Evolutionary conservation across 2,113 vertebrate species (phyloP).

Genomic region (Garra rufa): DNA sequence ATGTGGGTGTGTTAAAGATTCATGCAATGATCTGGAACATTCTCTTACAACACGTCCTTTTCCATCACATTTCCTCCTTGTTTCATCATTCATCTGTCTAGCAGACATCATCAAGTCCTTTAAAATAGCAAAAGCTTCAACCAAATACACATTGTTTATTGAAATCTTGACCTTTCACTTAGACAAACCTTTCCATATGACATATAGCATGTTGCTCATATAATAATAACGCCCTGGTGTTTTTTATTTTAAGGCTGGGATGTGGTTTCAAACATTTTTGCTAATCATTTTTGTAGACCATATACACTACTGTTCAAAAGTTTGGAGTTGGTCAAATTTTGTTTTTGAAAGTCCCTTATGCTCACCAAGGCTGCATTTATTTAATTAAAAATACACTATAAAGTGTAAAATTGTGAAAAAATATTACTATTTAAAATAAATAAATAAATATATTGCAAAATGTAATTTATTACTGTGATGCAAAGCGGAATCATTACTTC

Average conservation of each 20-base stretch:
- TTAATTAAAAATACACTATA: background rate
- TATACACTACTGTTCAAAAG: background rate
- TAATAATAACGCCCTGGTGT: slow-evolving; percentile 8
- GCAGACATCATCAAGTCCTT: background rate
- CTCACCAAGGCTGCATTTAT: background rate
- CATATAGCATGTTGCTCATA: background rate
- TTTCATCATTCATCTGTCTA: background rate
- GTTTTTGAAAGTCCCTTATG: background rate
- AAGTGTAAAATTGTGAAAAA: background rate
- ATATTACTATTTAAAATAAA: background rate
- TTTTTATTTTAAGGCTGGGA: background rate
- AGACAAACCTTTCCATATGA: slow-evolving; percentile 11
- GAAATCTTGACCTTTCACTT: slow-evolving; percentile 28
- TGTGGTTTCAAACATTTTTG: background rate
- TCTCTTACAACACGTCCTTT: background rate
- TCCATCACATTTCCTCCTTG: slow-evolving; percentile 6
- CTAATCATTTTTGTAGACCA: background rate
- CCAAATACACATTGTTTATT: background rate
- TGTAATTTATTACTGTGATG: background rate
- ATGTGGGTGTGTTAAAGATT: background rate
- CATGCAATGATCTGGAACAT: background rate
- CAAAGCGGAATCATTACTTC: background rate
- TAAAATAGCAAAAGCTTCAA: slow-evolving; percentile 1
- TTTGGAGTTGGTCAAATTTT: background rate
- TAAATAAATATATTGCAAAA: no score